A percentile compares a stretch with the other conserved stretches of the same genome.
phyloP scores from a whole-genome alignment of 2,113 vertebrate genomes.

The Arvicanthis niloticus region DNA sequence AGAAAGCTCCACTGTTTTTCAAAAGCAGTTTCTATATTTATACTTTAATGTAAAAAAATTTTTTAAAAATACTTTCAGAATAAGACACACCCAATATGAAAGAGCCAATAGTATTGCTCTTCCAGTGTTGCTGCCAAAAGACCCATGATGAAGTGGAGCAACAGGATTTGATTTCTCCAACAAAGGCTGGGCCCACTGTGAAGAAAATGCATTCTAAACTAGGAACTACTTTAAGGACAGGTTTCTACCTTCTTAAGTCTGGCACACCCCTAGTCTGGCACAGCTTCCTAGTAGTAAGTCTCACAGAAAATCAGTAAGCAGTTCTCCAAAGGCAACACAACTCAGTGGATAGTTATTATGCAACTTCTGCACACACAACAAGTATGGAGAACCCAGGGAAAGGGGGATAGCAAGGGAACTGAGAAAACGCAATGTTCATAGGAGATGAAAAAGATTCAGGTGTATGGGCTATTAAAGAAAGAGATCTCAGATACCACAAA shows the following conservation, averaged over 20 bases:
- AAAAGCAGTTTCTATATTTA: slow-evolving; percentile 34
- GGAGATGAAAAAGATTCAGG: not conserved
- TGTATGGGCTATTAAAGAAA: not conserved
- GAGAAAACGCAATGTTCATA: not conserved
- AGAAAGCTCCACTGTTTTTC: slow-evolving; percentile 46
- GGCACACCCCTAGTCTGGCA: not conserved
- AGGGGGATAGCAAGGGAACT: not conserved
- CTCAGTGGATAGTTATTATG: not conserved
- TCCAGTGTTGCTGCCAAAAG: slow-evolving; percentile 6
- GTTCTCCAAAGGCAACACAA: slow-evolving; percentile 37
- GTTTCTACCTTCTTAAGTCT: slow-evolving; percentile 41
- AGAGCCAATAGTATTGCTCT: slow-evolving; percentile 60
- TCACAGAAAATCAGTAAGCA: slow-evolving; percentile 34
- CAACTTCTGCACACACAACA: not conserved
- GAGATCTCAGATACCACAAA: not conserved
- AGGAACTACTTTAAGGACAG: slow-evolving; percentile 49
- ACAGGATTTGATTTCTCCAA: slow-evolving; percentile 28
- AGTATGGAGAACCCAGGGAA: not conserved
- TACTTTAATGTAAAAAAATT: not conserved
- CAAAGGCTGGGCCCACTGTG: slow-evolving; percentile 43
- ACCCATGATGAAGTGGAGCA: slow-evolving; percentile 48
- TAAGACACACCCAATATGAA: slow-evolving; percentile 51
- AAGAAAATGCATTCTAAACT: slow-evolving; percentile 35
- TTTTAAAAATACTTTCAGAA: slow-evolving; percentile 42
- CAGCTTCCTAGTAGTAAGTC: slow-evolving; percentile 12